A percentile compares a stretch with the other conserved stretches of the same genome.
These are phyloP conservation scores for Atrichornis clamosus DNA, from an alignment of 2,113 vertebrate species.

Conservation along the genomic window DNA sequence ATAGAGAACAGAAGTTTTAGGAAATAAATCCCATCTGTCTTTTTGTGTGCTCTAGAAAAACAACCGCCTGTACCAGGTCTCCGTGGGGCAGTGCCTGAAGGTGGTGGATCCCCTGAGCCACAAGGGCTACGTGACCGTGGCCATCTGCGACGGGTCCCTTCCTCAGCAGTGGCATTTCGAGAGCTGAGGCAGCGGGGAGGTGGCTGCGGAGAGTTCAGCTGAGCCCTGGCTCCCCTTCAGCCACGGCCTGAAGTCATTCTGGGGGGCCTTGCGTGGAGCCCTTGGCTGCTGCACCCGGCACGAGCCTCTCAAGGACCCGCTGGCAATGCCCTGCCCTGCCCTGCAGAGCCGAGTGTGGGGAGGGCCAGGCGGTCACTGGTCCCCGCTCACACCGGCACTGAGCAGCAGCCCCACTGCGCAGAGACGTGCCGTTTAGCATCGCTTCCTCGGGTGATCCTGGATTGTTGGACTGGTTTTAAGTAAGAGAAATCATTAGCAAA, in stretches of 20 bases:
- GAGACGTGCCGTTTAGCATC: background rate
- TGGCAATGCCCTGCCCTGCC: background rate
- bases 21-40: background rate
- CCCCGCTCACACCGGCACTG: background rate
- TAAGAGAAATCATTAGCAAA: constrained; percentile 33
- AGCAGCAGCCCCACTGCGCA: background rate
- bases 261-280: background rate
- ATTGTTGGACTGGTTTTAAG: background rate
- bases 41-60: constrained; percentile 75
- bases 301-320: background rate
- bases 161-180: constrained; percentile 89
- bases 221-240: background rate
- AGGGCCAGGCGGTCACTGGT: background rate
- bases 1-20: background rate
- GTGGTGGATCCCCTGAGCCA: constrained; percentile 72
- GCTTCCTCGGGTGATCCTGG: background rate
- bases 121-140: constrained; percentile 88
- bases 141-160: constrained; percentile 87
- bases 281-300: background rate
- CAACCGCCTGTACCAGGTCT: constrained; percentile 92
- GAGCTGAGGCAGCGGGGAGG: constrained; percentile 45
- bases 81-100: constrained; percentile 91
- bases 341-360: background rate
- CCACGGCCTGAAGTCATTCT: background rate
- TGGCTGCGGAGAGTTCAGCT: background rate